Evolutionary conservation across 2,888 invertebrate genomes (phyloP).

Genomic region (Muscina levida): DNA sequence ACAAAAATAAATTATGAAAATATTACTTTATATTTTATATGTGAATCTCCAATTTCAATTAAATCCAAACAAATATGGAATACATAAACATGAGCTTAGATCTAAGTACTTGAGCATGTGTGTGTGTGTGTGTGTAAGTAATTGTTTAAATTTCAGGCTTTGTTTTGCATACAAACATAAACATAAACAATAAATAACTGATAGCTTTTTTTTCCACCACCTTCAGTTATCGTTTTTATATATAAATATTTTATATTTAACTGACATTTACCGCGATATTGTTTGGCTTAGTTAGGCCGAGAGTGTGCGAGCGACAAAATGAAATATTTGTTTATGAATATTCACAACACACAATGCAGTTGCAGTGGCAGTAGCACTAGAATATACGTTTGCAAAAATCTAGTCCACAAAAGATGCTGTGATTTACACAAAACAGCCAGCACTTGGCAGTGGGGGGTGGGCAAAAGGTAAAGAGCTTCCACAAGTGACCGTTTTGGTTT

Average conservation of each 20-base stretch:
- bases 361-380: background rate
- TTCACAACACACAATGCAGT: constrained; percentile 12
- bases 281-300: constrained; percentile 39
- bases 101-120: too few relatives aligned
- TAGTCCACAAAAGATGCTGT: constrained; percentile 2
- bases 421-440: constrained; percentile 1
- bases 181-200: constrained; percentile 24
- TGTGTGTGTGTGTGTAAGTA: too few relatives aligned
- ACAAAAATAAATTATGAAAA: too few relatives aligned
- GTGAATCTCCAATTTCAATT: background rate
- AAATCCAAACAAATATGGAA: constrained; percentile 1
- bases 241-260: constrained; percentile 33
- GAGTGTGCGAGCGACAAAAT: constrained; percentile 19
- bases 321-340: constrained; percentile 50
- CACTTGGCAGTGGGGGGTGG: background rate
- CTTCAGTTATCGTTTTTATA: constrained; percentile 4
- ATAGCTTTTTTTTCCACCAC: constrained; percentile 3
- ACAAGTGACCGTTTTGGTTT: background rate
- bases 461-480: background rate
- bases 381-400: too few relatives aligned
- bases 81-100: too few relatives aligned
- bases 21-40: too few relatives aligned
- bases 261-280: constrained; percentile 62
- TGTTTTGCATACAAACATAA: constrained; percentile 1
- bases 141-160: background rate